Percentiles rank a stretch among this genome's conserved stretches.
Conservation (phyloP, 2,797 vertebrate genomes). For the Bovichtus variegatus region DNA sequence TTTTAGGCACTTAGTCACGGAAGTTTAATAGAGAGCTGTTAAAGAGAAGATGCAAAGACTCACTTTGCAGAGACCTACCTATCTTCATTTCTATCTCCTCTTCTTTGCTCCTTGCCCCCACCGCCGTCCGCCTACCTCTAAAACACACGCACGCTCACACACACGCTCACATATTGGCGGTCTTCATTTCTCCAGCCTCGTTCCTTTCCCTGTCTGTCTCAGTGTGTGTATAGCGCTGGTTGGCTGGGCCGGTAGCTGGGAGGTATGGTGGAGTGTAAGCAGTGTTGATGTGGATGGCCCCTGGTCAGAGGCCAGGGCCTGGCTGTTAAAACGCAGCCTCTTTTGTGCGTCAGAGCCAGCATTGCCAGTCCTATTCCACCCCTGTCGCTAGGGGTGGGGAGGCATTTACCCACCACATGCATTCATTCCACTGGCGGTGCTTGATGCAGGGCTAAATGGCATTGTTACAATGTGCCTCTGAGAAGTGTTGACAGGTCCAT, state of each 20-base stretch:
- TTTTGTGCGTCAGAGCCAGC: constrained; percentile 86
- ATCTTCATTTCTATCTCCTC: constrained; percentile 42
- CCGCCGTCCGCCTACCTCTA: constrained; percentile 7
- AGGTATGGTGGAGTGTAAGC: constrained; percentile 82
- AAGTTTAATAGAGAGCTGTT: not conserved
- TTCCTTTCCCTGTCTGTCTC: constrained; percentile 51
- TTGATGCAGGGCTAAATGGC: constrained; percentile 98
- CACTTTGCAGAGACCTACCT: constrained; percentile 18
- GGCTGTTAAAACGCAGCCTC: constrained; percentile 85
- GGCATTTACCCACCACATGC: constrained; percentile 89
- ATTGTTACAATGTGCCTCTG: constrained; percentile 95
- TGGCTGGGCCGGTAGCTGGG: constrained; percentile 76
- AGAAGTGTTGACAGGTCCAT: constrained; percentile 99
- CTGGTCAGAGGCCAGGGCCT: constrained; percentile 81
- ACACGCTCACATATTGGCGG: constrained; percentile 12
- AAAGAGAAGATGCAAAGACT: constrained; percentile 6
- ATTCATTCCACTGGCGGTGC: constrained; percentile 95
- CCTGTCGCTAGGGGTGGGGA: constrained; percentile 88
- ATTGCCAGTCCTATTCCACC: constrained; percentile 85
- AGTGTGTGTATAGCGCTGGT: constrained; percentile 48
- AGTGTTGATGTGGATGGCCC: constrained; percentile 83
- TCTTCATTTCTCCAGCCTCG: constrained; percentile 47
- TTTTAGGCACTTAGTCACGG: not conserved
- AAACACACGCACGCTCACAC: not conserved
- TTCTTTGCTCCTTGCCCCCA: constrained; percentile 23